Percentiles rank a stretch among this genome's conserved stretches.
phyloP scores from a whole-genome alignment of 2,113 vertebrate genomes.

The Prinia subflava region DNA sequence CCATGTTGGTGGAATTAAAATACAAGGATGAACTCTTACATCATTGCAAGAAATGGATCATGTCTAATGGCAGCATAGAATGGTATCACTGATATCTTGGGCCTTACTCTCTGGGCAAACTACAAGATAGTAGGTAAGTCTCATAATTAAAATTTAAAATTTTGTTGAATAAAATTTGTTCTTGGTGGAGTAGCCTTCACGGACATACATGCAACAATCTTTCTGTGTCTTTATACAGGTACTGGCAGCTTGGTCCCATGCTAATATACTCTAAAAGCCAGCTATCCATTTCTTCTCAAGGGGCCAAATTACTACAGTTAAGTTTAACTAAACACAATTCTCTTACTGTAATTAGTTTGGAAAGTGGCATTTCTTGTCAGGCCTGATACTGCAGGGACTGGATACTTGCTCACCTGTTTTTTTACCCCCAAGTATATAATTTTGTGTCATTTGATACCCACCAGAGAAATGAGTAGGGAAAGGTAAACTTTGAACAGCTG shows the following conservation, averaged over 20 bases:
- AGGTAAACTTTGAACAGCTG: background rate
- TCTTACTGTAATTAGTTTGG: background rate
- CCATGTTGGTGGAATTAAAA: background rate
- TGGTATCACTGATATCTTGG: fast-evolving
- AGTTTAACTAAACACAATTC: background rate
- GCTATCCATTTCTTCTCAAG: background rate
- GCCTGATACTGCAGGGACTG: background rate
- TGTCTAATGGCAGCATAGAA: background rate
- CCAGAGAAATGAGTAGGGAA: background rate
- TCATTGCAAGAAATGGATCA: background rate
- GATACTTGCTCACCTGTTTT: background rate
- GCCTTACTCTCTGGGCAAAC: background rate
- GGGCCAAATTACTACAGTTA: background rate
- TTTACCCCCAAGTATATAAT: background rate
- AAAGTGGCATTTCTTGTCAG: background rate
- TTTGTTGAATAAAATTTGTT: background rate
- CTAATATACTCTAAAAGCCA: background rate
- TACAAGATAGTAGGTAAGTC: background rate
- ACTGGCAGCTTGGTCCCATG: background rate
- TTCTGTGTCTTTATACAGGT: background rate
- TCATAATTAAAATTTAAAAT: background rate
- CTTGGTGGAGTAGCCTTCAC: background rate
- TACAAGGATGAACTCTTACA: background rate
- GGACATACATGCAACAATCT: background rate
- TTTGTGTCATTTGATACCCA: background rate